phyloP scores from a whole-genome alignment of 2,113 vertebrate genomes.

The Triplophysa siluroides region DNA sequence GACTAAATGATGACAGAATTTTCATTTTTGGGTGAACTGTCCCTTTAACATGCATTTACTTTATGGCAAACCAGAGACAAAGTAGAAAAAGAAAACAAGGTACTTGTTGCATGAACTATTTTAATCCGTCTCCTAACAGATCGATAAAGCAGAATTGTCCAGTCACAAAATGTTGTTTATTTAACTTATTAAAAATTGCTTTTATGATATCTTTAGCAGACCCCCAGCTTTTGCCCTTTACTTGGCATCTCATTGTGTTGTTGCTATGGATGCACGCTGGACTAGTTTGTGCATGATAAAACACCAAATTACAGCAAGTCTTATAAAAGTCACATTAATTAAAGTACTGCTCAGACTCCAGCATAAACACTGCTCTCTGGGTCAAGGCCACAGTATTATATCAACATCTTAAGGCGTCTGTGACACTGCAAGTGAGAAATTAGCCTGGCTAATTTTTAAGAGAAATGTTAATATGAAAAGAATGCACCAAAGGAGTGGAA shows the following conservation, averaged over 20 bases:
- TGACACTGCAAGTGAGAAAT: constrained; percentile 50
- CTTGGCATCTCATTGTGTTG: neutral
- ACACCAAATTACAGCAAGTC: constrained; percentile 48
- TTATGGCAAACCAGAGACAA: neutral
- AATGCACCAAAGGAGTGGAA: neutral
- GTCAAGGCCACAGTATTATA: constrained; percentile 49
- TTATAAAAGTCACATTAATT: constrained; percentile 54
- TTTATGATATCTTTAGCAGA: constrained; percentile 20
- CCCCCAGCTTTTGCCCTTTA: constrained; percentile 22
- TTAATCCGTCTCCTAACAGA: neutral
- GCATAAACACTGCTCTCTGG: constrained; percentile 7
- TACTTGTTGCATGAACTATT: constrained; percentile 8
- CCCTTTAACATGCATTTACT: neutral
- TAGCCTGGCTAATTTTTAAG: constrained; percentile 43
- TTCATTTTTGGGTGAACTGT: no score
- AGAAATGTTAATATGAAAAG: neutral
- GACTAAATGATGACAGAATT: no score
- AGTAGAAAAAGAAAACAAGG: neutral
- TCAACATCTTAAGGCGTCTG: constrained; percentile 38
- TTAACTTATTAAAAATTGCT: constrained; percentile 4
- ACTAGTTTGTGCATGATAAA: constrained; percentile 22
- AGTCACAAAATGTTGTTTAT: constrained; percentile 6
- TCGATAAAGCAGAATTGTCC: neutral
- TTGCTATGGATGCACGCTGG: constrained; percentile 13
- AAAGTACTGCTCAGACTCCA: constrained; percentile 22